A percentile compares a stretch with the other conserved stretches of the same genome.
These are phyloP conservation scores for Echiichthys vipera DNA, from an alignment of 2,797 vertebrate species.

Conservation along the genomic window DNA sequence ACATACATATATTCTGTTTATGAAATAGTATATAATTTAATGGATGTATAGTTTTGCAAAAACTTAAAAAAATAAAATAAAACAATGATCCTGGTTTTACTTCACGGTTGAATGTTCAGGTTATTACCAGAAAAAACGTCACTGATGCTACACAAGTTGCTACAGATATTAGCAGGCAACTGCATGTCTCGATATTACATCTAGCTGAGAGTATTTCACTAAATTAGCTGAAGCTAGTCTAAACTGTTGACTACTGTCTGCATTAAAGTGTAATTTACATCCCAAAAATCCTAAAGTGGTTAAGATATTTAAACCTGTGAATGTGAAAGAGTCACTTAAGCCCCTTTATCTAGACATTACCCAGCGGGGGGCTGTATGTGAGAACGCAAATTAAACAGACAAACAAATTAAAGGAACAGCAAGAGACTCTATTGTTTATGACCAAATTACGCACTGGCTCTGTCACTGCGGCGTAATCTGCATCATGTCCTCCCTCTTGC, in stretches of 20 bases:
- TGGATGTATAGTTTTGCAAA: slow-evolving; percentile 45
- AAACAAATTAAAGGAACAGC: too few species aligned
- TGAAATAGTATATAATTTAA: slow-evolving; percentile 50
- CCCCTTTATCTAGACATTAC: too few species aligned
- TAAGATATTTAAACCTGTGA: background rate
- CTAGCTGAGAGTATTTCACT: background rate
- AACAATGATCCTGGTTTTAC: background rate
- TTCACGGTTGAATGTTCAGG: slow-evolving; percentile 5
- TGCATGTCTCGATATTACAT: background rate
- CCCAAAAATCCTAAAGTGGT: background rate
- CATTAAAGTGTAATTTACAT: background rate
- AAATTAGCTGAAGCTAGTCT: background rate
- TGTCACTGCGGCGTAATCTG: too few species aligned
- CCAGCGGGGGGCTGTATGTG: too few species aligned
- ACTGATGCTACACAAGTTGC: background rate
- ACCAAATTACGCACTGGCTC: too few species aligned
- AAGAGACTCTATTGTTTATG: too few species aligned
- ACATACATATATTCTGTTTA: slow-evolving; percentile 66
- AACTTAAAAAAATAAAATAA: slow-evolving; percentile 34
- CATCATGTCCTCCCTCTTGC: too few species aligned
- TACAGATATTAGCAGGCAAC: slow-evolving; percentile 8
- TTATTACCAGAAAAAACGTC: slow-evolving; percentile 9
- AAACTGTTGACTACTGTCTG: background rate
- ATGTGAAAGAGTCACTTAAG: too few species aligned
- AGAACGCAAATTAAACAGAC: too few species aligned